A percentile compares a stretch with the other conserved stretches of the same genome.
Conservation (phyloP, 35 echinoderm and acorn worm species). For the Lytechinus pictus region DNA sequence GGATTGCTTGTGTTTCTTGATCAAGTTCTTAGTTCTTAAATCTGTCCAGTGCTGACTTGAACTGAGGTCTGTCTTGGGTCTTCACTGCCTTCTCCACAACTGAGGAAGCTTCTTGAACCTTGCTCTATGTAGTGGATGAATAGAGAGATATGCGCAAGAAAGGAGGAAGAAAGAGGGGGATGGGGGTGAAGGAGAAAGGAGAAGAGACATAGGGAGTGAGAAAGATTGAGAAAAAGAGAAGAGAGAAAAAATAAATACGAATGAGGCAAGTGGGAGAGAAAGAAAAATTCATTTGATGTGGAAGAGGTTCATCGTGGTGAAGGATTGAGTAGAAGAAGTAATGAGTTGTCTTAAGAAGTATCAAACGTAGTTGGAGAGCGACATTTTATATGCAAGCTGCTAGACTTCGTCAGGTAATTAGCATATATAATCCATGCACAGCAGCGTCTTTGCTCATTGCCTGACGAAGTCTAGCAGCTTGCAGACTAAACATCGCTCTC, state of each 20-base stretch:
- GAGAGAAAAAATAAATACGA: neutral
- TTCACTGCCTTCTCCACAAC: neutral
- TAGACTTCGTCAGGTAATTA: no score
- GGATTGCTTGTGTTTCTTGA: neutral
- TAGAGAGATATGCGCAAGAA: neutral
- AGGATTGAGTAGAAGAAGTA: no score
- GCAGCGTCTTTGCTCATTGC: no score
- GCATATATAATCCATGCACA: no score
- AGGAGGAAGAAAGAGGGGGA: neutral
- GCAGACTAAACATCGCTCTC: no score
- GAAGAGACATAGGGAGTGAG: neutral
- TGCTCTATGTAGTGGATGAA: neutral
- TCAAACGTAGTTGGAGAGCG: no score
- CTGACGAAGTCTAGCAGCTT: no score
- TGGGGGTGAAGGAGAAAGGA: neutral
- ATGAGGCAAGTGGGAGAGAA: no score
- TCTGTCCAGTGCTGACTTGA: neutral
- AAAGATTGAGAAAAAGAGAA: neutral
- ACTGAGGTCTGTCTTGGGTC: neutral
- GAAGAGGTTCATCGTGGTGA: no score
- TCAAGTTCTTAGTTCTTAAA: neutral
- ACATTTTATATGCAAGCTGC: no score
- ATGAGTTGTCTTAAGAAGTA: no score
- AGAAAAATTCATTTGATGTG: no score
- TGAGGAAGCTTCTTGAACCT: neutral